Evolutionary conservation across 2,888 invertebrate genomes (phyloP).

Genomic region (Polia nebulosa): DNA sequence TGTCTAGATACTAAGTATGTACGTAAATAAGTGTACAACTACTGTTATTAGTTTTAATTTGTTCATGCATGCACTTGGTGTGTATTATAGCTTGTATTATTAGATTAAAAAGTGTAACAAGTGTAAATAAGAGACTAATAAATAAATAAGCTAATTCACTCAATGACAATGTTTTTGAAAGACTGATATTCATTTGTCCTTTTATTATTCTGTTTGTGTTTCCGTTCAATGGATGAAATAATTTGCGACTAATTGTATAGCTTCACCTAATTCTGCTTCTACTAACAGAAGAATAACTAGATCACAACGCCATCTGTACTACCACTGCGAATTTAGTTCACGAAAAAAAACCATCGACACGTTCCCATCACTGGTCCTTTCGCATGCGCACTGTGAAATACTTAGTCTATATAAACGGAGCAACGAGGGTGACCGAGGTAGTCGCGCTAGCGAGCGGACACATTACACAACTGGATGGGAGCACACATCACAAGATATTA

Average conservation of each 20-base stretch:
- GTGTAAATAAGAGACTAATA: too few species aligned
- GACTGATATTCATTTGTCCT: not conserved
- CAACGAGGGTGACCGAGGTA: conserved; percentile 30
- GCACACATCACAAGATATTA: not conserved
- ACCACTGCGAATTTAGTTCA: not conserved
- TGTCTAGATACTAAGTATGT: too few species aligned
- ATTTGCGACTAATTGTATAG: not conserved
- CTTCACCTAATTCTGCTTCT: not conserved
- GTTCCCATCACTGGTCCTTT: conserved; percentile 65
- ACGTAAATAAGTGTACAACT: too few species aligned
- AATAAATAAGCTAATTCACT: not conserved
- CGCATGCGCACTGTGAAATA: conserved; percentile 74
- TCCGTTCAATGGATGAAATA: not conserved
- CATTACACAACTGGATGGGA: not conserved
- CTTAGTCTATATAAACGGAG: conserved; percentile 49
- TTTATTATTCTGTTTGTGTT: not conserved
- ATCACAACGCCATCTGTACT: not conserved
- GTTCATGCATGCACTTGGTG: too few species aligned
- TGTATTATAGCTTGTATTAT: too few species aligned
- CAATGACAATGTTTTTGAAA: too few species aligned
- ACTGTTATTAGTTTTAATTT: too few species aligned
- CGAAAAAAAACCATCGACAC: conserved; percentile 60
- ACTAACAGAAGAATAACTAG: not conserved
- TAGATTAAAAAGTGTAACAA: too few species aligned
- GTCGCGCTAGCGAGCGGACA: conserved; percentile 15